Evolutionary conservation across 2,113 vertebrate species (phyloP).

Genomic region (Urocitellus parryii): DNA sequence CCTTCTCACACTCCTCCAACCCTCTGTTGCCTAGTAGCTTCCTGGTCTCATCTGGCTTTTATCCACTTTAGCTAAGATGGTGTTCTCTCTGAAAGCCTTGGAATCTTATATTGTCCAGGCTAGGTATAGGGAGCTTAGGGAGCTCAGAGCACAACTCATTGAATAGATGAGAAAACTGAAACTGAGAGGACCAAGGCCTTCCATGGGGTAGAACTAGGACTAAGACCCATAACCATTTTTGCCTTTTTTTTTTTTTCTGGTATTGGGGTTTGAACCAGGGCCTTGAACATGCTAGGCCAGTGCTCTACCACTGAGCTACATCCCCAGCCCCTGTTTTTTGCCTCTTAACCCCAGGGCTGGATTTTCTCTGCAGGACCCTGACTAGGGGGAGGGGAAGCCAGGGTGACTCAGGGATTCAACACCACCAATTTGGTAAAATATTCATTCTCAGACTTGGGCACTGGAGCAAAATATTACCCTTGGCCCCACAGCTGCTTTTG

Average conservation of each 20-base stretch:
- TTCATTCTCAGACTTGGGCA: conserved; percentile 56
- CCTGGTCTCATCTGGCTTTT: not conserved
- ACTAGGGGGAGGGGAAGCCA: not conserved
- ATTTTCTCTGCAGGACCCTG: not conserved
- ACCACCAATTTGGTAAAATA: conserved; percentile 51
- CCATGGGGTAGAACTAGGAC: not conserved
- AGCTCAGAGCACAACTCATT: not conserved
- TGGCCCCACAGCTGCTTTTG: conserved; percentile 34
- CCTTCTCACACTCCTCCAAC: not conserved
- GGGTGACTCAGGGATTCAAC: conserved; percentile 38
- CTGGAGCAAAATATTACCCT: conserved; percentile 66
- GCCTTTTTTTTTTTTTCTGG: not conserved
- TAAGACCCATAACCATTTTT: not conserved
- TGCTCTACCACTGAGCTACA: not conserved
- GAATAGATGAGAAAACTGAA: not conserved
- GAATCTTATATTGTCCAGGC: not conserved
- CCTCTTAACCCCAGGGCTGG: not conserved
- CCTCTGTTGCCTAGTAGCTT: not conserved
- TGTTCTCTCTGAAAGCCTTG: not conserved
- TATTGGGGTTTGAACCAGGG: not conserved
- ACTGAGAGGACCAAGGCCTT: not conserved
- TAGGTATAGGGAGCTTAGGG: not conserved
- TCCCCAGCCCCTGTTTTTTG: not conserved
- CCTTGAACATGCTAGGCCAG: not conserved
- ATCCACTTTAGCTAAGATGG: not conserved